phyloP scores from a whole-genome alignment of 2,113 vertebrate genomes.

The Candoia aspera region DNA sequence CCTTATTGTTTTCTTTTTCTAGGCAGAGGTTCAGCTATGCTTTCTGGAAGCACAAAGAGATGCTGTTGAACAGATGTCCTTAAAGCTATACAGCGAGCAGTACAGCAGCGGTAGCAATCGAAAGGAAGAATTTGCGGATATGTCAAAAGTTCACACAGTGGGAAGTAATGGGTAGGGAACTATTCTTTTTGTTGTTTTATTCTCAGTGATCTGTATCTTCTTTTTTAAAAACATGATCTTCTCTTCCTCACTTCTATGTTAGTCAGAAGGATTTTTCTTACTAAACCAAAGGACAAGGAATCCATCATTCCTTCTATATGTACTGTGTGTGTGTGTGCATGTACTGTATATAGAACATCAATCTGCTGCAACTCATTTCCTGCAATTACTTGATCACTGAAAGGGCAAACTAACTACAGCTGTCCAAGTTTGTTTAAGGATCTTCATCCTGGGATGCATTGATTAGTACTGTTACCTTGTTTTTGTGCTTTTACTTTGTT shows the following conservation, averaged over 20 bases:
- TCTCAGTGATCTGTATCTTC: slow-evolving; percentile 67
- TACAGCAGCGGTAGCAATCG: slow-evolving; percentile 79
- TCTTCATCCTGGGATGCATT: slow-evolving; percentile 5
- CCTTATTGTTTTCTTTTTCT: slow-evolving; percentile 69
- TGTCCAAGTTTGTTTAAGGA: slow-evolving; percentile 25
- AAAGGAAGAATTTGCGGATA: slow-evolving; percentile 80
- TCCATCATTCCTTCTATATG: not conserved
- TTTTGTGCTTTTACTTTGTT: slow-evolving; percentile 40
- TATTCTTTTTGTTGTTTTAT: slow-evolving; percentile 75
- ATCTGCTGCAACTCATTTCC: slow-evolving; percentile 35
- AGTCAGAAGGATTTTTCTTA: slow-evolving; percentile 47
- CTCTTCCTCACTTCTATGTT: slow-evolving; percentile 50
- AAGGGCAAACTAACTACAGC: slow-evolving; percentile 9
- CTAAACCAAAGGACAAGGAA: slow-evolving; percentile 26
- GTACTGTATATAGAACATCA: slow-evolving; percentile 26
- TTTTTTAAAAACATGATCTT: slow-evolving; percentile 45
- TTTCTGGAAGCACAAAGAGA: slow-evolving; percentile 86
- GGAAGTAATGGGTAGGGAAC: slow-evolving; percentile 79
- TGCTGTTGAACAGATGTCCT: slow-evolving; percentile 91
- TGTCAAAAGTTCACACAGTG: slow-evolving; percentile 86
- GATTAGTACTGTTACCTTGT: not conserved
- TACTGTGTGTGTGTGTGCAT: not conserved
- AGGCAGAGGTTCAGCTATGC: slow-evolving; percentile 83
- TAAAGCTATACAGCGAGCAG: slow-evolving; percentile 86
- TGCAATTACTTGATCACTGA: slow-evolving; percentile 3